Conservation (phyloP, 2,888 invertebrate genomes). For the Lasius platythorax region DNA sequence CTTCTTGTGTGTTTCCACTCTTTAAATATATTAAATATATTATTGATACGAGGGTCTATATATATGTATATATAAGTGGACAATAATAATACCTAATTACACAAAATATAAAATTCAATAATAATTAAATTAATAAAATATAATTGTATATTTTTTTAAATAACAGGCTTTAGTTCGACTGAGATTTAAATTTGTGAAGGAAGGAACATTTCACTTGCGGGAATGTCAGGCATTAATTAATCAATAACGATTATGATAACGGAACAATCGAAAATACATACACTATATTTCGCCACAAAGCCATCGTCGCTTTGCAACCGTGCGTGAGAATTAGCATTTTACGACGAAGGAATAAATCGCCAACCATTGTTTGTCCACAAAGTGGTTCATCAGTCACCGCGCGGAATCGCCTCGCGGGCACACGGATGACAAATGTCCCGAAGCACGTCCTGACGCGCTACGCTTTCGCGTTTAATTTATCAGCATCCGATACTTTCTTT, state of each 20-base stretch:
- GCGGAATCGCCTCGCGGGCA: conserved; percentile 44
- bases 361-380: conserved; percentile 30
- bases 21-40: background rate
- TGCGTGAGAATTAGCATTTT: conserved; percentile 44
- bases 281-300: conserved; percentile 15
- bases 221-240: conserved; percentile 18
- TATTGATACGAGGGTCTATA: background rate
- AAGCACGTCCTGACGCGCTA: conserved; percentile 44
- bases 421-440: conserved; percentile 54
- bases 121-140: background rate
- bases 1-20: background rate
- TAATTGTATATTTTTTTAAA: background rate
- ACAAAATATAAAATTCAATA: too few relatives aligned
- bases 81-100: background rate
- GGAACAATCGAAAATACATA: background rate
- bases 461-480: conserved; percentile 48
- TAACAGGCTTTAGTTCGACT: background rate
- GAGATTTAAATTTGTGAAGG: background rate
- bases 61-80: too few relatives aligned
- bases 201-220: background rate
- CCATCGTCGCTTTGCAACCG: conserved; percentile 1
- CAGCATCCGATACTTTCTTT: conserved; percentile 49
- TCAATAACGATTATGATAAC: conserved; percentile 12
- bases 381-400: conserved; percentile 53
- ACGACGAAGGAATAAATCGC: conserved; percentile 49